These are phyloP conservation scores for Psylliodes chrysocephalus DNA, from an alignment of 2,888 invertebrate genomes.

Conservation along the genomic window DNA sequence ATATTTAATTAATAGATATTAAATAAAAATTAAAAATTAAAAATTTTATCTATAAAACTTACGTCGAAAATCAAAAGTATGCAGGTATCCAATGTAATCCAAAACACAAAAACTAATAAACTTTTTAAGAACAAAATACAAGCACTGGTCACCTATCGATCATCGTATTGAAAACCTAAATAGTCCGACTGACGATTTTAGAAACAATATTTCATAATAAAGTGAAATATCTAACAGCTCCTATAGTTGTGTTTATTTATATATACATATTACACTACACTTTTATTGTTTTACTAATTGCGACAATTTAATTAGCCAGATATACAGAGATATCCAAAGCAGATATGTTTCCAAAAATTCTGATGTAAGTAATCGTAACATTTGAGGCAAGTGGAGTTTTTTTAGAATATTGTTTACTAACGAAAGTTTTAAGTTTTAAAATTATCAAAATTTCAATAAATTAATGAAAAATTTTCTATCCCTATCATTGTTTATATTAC, in stretches of 20 bases:
- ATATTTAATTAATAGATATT: too few species aligned
- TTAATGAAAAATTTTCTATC: too few species aligned
- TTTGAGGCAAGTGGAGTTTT: too few species aligned
- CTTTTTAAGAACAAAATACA: not conserved
- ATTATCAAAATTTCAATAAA: too few species aligned
- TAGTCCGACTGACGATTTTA: conserved; percentile 6
- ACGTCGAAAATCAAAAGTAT: too few species aligned
- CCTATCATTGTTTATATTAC: too few species aligned
- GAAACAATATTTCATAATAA: conserved; percentile 5
- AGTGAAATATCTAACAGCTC: conserved; percentile 6
- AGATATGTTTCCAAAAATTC: too few species aligned
- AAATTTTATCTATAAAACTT: too few species aligned
- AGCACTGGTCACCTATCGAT: conserved; percentile 9
- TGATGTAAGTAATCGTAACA: too few species aligned
- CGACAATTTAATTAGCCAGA: not conserved
- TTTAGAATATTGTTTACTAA: too few species aligned
- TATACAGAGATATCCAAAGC: not conserved
- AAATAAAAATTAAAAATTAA: too few species aligned
- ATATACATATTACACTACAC: conserved; percentile 4
- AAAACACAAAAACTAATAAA: not conserved
- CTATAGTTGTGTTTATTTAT: conserved; percentile 12
- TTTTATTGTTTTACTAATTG: conserved; percentile 8
- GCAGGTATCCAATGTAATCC: not conserved
- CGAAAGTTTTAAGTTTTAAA: too few species aligned
- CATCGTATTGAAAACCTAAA: not conserved